phyloP scores from a whole-genome alignment of 2,113 vertebrate genomes.

The Stigmatopora argus region DNA sequence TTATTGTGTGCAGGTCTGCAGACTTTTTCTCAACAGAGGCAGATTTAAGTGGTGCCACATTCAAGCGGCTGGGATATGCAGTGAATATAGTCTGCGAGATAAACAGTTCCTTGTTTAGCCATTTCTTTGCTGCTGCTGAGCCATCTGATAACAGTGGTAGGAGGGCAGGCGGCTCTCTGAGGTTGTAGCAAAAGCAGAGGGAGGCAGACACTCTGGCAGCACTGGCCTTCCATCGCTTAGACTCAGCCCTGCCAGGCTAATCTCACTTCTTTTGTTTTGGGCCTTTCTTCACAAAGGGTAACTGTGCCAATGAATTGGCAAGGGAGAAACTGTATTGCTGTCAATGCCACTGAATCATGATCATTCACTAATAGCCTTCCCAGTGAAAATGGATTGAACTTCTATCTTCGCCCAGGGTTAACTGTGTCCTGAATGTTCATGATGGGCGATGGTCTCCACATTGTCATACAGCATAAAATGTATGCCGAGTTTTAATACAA shows the following conservation, averaged over 20 bases:
- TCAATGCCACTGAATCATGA: neutral
- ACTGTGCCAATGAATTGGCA: slow-evolving; percentile 56
- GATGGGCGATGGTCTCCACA: neutral
- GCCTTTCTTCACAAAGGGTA: slow-evolving; percentile 61
- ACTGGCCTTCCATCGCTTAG: slow-evolving; percentile 53
- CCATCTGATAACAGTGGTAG: slow-evolving; percentile 78
- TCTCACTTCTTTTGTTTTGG: slow-evolving; percentile 65
- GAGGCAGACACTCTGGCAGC: slow-evolving; percentile 87
- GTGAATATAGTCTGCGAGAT: slow-evolving; percentile 80
- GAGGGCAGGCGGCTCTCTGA: slow-evolving; percentile 70
- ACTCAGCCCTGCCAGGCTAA: slow-evolving; percentile 58
- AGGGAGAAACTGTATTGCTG: slow-evolving; percentile 17
- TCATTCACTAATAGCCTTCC: too few species aligned
- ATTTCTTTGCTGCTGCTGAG: slow-evolving; percentile 77
- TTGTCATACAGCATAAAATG: neutral
- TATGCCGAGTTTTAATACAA: slow-evolving; percentile 23
- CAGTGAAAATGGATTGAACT: too few species aligned
- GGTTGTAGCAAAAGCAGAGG: slow-evolving; percentile 76
- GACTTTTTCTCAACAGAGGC: slow-evolving; percentile 75
- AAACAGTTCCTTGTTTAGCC: slow-evolving; percentile 84
- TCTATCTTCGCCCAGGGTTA: neutral
- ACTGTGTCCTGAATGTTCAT: neutral
- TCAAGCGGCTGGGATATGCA: slow-evolving; percentile 74
- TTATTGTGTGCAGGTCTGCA: slow-evolving; percentile 66
- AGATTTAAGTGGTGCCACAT: slow-evolving; percentile 82